Evolutionary conservation across 2,113 vertebrate genomes (phyloP).

Genomic region (Isurus oxyrinchus): DNA sequence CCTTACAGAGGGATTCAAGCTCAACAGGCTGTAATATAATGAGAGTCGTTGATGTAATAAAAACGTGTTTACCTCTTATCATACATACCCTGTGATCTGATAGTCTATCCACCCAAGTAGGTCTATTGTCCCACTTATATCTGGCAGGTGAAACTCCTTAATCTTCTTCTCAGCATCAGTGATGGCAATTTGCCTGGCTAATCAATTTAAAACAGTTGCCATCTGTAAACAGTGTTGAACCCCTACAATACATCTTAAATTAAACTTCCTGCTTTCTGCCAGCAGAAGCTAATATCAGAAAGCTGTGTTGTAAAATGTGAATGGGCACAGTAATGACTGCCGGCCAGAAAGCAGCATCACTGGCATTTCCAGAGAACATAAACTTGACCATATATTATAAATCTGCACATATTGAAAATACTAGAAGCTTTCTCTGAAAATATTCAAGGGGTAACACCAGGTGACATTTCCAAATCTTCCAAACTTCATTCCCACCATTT

Average conservation of each 20-base stretch:
- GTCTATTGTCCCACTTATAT: background rate
- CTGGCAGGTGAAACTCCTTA: background rate
- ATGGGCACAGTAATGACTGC: background rate
- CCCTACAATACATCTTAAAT: background rate
- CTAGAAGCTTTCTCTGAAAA: background rate
- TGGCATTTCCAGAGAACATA: background rate
- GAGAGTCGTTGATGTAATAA: background rate
- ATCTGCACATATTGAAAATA: background rate
- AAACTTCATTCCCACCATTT: background rate
- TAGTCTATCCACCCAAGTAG: background rate
- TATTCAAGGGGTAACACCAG: background rate
- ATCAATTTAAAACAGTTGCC: background rate
- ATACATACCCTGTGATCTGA: background rate
- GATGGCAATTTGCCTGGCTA: constrained; percentile 7
- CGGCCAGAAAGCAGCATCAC: no score
- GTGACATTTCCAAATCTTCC: background rate
- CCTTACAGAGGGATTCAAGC: background rate
- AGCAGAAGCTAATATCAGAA: background rate
- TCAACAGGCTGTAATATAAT: background rate
- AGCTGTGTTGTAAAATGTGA: background rate
- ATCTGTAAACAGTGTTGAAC: background rate
- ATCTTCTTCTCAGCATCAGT: background rate
- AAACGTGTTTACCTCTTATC: background rate
- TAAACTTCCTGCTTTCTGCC: background rate
- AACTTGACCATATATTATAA: background rate